Base-by-base conservation (phyloP, 2,888 invertebrate genomes). In the Muschampia plurimacula region DNA sequence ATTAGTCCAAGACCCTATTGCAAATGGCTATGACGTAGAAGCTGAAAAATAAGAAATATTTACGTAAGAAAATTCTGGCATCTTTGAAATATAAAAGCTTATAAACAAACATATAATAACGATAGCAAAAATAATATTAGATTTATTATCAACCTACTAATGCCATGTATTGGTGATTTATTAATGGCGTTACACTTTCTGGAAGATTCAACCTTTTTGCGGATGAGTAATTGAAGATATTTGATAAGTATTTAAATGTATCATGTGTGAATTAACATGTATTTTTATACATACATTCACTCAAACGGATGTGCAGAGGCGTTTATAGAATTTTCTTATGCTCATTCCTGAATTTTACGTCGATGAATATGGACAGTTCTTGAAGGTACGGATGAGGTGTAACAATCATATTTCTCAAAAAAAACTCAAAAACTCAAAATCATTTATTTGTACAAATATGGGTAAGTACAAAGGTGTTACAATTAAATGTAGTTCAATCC, bases 161-260 rank as follows among this genome's bases (percentile, higher is more conserved):
- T 13, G 32, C 22, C 39, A 69, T 28, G 15, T 52, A 39, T 68
- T 49, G 39, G 8, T 15, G 15, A 52, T 62, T 22, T 22, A 39
- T 69, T 69, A 60, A 60, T 36, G 46, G 10, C 32, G 32, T 60
- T n/a, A 12, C 41, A 15, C 44, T 68, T 46, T 68, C 36, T 59
- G 2, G 46, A 68, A 46, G 59, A 15, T 60, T 36, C n/a, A 3
- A 68, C 12, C 28, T n/a, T n/a, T 57, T 57, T 10, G 10, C 3
- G 28, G 10, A 46, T 46, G 10, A 46, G 7, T 46, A 46, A 46
- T 39, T 39, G 39, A 39, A 39, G 2, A 13, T 9, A 46, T 46
- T 46, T 46, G 46, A 46, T 46, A 8, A 46, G 46, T 46, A 7
- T 13, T n/a, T 57, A 3, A 22, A 13, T 55, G 22, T 1, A 1